Conservation (phyloP, 2,797 vertebrate species). For the Coregonus suidteri region DNA sequence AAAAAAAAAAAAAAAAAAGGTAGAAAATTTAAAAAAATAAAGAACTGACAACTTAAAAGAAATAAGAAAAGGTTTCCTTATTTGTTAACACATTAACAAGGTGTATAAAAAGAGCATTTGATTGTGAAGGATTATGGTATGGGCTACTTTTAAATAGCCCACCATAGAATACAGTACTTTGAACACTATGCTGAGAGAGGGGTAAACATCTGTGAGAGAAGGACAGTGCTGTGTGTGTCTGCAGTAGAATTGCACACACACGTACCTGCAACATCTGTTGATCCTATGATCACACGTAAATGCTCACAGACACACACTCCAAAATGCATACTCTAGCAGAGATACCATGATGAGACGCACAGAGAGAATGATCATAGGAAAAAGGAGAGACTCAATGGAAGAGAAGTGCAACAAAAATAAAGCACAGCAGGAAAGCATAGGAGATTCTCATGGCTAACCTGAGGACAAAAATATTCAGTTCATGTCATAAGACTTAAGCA, state of each 20-base stretch:
- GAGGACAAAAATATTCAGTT: background rate
- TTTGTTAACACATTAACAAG: slow-evolving; percentile 32
- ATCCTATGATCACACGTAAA: slow-evolving; percentile 29
- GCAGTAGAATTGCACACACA: slow-evolving; percentile 21
- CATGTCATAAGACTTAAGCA: slow-evolving; percentile 14
- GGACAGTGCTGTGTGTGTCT: slow-evolving; percentile 46
- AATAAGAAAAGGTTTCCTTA: background rate
- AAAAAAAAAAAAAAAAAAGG: too few species aligned
- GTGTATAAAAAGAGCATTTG: slow-evolving; percentile 62
- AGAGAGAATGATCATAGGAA: slow-evolving; percentile 18
- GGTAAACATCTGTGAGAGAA: slow-evolving; percentile 64
- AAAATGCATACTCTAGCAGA: slow-evolving; percentile 40
- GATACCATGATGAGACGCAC: slow-evolving; percentile 11
- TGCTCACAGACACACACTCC: slow-evolving; percentile 45
- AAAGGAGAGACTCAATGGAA: slow-evolving; percentile 6
- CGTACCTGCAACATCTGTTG: slow-evolving; percentile 18
- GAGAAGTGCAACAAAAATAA: slow-evolving; percentile 28
- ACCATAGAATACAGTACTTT: slow-evolving; percentile 75
- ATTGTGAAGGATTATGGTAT: slow-evolving; percentile 34
- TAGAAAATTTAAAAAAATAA: too few species aligned
- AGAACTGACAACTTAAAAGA: slow-evolving; percentile 65
- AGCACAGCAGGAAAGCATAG: slow-evolving; percentile 20
- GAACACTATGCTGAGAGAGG: slow-evolving; percentile 65
- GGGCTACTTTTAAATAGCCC: slow-evolving; percentile 46
- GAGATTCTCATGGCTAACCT: background rate